Percentiles rank a stretch among this genome's conserved stretches.
Conservation (phyloP, 2,113 vertebrate genomes). For the Leptocoma aspasia region DNA sequence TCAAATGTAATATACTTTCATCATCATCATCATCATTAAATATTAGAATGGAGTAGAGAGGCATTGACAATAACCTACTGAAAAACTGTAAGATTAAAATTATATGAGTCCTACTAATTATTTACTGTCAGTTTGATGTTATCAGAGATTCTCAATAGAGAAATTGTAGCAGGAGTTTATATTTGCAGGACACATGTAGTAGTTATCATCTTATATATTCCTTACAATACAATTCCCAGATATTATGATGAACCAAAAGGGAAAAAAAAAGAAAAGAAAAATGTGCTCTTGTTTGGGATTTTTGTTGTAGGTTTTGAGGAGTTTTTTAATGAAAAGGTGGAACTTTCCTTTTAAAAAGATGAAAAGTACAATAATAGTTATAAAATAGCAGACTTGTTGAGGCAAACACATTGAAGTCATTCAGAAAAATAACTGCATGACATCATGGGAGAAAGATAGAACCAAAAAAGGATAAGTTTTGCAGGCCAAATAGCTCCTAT, state of each 20-base stretch:
- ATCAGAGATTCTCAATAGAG: neutral
- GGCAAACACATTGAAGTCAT: constrained; percentile 54
- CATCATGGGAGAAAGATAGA: constrained; percentile 54
- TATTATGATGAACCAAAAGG: neutral
- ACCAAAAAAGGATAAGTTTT: constrained; percentile 61
- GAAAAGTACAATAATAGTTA: neutral
- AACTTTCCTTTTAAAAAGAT: neutral
- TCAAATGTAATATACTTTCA: neutral
- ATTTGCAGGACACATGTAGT: neutral
- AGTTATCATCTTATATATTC: neutral
- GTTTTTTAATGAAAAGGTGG: neutral
- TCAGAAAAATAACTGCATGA: constrained; percentile 60
- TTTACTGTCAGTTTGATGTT: neutral
- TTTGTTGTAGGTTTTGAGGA: neutral
- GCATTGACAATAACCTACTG: neutral
- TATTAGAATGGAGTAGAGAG: neutral
- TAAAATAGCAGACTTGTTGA: constrained; percentile 29
- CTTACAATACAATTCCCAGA: neutral
- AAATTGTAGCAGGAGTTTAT: neutral
- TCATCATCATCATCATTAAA: neutral
- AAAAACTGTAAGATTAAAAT: neutral
- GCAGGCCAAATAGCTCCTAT: constrained; percentile 27
- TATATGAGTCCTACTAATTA: neutral
- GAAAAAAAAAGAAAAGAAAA: neutral
- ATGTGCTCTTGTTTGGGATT: neutral